Evolutionary conservation across 1,140 invertebrate species (phyloP), one percentile per base, ranked within the genome.

Genomic region (Theocolax elegans): DNA sequence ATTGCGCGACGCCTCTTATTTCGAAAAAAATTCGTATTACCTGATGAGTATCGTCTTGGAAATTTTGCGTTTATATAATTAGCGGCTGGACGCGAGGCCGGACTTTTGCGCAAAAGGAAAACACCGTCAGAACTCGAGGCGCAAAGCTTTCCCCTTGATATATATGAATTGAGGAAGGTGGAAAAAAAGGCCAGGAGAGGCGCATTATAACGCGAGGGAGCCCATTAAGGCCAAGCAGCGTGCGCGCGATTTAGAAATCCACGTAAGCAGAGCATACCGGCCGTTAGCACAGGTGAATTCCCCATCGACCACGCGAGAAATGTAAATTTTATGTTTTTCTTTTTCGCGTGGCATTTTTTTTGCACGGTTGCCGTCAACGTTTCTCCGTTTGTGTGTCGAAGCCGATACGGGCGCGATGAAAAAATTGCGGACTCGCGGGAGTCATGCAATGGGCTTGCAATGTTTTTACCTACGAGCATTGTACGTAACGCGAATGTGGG

Each of bases 221-320:
- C 54, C 68, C 73, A 77, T 80, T 79, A 77, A 76, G 71, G 68
- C 73, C 71, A 64, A 62, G 53, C 67, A n/a, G n/a, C 49, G 62
- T 59, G 64, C 69, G 54, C 76, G 74, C 77, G 75, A 81, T 75
- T 72, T 81, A 80, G 79, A 82, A 81, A 82, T 76, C 73, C 49
- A 31, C 38, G 71, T 75, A 80, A 80, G 78, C 79, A 81, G 79
- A 80, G 72, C 77, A 76, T 80, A 76, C 69, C 70, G 51, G 66
- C 59, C 74, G 75, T 74, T 76, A 73, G 64, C 13, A 25, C 25
- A 46, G 13, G 51, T 19, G 63, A 48, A 49, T 35, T 63, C 59
- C 29, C 27, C 58, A 1, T 27, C 13, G 29, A 12, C 1, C 38
- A 35, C 40, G 40, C 63, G 49, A 65, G 63, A 65, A 66, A 66